These are phyloP conservation scores for Hoplostethus mediterraneus DNA, from an alignment of 2,797 vertebrate species.

Conservation along the genomic window DNA sequence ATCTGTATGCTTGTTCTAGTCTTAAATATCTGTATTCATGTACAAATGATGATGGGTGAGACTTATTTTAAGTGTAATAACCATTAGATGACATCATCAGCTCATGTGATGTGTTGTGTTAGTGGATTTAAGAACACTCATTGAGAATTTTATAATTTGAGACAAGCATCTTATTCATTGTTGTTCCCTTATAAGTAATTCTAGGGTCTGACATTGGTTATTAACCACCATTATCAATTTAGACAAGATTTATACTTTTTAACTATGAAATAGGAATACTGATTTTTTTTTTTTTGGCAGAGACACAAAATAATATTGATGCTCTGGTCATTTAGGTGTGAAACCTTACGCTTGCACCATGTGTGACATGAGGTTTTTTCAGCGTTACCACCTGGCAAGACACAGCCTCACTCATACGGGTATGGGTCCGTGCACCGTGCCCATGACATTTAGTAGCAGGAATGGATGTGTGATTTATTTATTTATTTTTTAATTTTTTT, in stretches of 20 bases:
- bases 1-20: slow-evolving; percentile 63
- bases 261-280: slow-evolving; percentile 6
- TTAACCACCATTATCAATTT: slow-evolving; percentile 82
- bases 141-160: slow-evolving; percentile 37
- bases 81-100: slow-evolving; percentile 60
- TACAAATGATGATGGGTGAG: slow-evolving; percentile 42
- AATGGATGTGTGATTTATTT: slow-evolving; percentile 41
- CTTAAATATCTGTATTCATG: slow-evolving; percentile 56
- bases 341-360: slow-evolving; percentile 87
- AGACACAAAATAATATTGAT: slow-evolving; percentile 76
- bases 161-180: slow-evolving; percentile 35
- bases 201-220: slow-evolving; percentile 79
- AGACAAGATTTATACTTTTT: slow-evolving; percentile 39
- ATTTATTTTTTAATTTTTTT: too few relatives aligned
- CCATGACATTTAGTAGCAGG: slow-evolving; percentile 69
- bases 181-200: slow-evolving; percentile 53
- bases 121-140: slow-evolving; percentile 54
- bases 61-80: slow-evolving; percentile 39
- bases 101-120: slow-evolving; percentile 70
- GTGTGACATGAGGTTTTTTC: slow-evolving; percentile 89
- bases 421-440: slow-evolving; percentile 82
- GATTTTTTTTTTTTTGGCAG: slow-evolving; percentile 46
- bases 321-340: slow-evolving; percentile 86
- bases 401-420: slow-evolving; percentile 88
- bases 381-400: slow-evolving; percentile 88